Conservation (phyloP, 2,797 vertebrate species). For the Rhinoraja longicauda region DNA sequence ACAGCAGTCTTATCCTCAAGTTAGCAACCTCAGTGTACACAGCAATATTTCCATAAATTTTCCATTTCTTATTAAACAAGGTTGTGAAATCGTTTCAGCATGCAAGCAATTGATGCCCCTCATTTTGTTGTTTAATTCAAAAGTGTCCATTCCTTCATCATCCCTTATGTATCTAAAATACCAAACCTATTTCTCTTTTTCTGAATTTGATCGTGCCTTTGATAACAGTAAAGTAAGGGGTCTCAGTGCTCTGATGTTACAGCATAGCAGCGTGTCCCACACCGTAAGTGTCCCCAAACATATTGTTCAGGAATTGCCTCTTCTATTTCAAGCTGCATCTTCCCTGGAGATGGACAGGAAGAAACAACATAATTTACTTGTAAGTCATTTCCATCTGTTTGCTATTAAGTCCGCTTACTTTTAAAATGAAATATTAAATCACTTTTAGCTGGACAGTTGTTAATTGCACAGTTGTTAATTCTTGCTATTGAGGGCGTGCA, state of each 20-base stretch:
- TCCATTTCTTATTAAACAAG: no score
- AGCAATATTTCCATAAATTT: background rate
- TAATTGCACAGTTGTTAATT: no score
- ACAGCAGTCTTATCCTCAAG: background rate
- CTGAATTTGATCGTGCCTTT: background rate
- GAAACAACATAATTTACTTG: constrained; percentile 9
- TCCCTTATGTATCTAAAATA: background rate
- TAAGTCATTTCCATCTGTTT: constrained; percentile 20
- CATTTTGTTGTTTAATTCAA: background rate
- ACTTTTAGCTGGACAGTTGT: background rate
- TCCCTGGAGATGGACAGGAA: constrained; percentile 23
- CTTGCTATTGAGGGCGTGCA: no score
- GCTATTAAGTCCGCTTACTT: constrained; percentile 18
- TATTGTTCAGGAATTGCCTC: background rate
- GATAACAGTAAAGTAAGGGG: background rate
- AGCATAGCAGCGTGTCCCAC: background rate
- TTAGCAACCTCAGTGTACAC: background rate
- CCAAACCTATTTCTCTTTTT: background rate
- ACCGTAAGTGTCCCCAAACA: background rate
- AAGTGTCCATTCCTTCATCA: background rate
- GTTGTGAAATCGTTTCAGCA: background rate
- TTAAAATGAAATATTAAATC: background rate
- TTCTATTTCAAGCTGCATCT: background rate
- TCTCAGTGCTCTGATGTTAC: background rate
- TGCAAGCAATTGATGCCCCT: background rate